Base-by-base conservation (phyloP, 2,888 invertebrate genomes). In the Apodemia duryi region DNA sequence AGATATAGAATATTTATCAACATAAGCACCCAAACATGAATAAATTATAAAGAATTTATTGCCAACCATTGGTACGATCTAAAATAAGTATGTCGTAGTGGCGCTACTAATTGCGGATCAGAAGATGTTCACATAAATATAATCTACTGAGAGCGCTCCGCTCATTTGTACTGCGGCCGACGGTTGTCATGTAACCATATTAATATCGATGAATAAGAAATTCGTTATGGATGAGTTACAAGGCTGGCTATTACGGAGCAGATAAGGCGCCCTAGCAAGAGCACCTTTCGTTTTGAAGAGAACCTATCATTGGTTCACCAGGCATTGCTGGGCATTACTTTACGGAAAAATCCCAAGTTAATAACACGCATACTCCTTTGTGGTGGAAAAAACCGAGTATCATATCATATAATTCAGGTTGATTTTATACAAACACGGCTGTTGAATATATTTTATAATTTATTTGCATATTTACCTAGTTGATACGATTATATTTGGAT, bases 181-280 rank as follows among this genome's bases (percentile, higher is more conserved):
- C 83, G 88, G 86, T 86, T 87, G 89, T 89, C 90, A 85, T 91
- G 91, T 90, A 84, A 75, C 78, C 80, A 83, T 86, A 90, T 89
- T 89, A 88, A 89, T 88, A 88, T 88, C 90, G 89, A 91, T 91
- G 91, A 89, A 91, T 91, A 89, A 90, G 87, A 91, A 90, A 90
- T 90, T 85, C 84, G 88, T 90, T 88, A 91, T 91, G 85, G 86
- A 91, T 90, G 86, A 82, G 79, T 74, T 91, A 91, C 91, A 91
- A 83, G 89, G 80, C 80, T 83, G 79, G 78, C 86, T 84, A 88
- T 89, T 88, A 88, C 87, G 65, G 69, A 57, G 13, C 57, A 11
- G 57, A 49, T 49, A n/a, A 49, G 49, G 21, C 13, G 49, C 49
- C 21, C 49, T 49, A 49, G 49, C 49, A 49, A 49, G 49, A n/a